Evolutionary conservation across 2,797 vertebrate species (phyloP), one percentile per base, ranked within the genome.

Genomic region (Phaenicophaeus curvirostris): DNA sequence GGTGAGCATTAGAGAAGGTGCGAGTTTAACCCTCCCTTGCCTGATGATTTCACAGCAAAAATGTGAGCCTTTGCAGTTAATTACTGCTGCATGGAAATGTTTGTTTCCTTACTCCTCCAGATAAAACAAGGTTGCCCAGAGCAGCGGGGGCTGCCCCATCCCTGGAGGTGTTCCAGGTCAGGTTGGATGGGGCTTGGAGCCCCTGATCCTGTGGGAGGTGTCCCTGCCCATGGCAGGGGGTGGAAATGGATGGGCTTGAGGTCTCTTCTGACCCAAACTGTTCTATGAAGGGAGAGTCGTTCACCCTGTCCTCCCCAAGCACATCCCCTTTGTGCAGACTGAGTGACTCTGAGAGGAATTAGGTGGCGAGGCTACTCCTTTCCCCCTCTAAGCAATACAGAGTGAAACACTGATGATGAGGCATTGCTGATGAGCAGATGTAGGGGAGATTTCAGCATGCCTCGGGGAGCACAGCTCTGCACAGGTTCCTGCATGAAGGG

Each of bases 1-100:
- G 95, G 93, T 94, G 42, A 88, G 80, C 51, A n/a, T 75, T 89
- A 46, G 72, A 87, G 75, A 83, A 92, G 61, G 54, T 94, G 31
- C 80, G 68, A 89, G 33, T 67, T 95, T 96, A 95, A 96, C 79
- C 74, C 91, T 89, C 48, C 30, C 30, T n/a, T 73, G 67, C 87
- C 53, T 42, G 50, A 79, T 75, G 1, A 0, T 61, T 94, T 79
- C 44, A 69, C 33, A 69, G 73, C 46, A 51, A 92, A 89, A 87
- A 87, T 37, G 31, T 51, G 63, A 94, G 46, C n/a, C 23, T 91
- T 80, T 89, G 78, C 59, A 42, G 87, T 61, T 50, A 77, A 4
- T 48, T 73, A 19, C 15, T 46, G 50, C 61, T 57, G 33, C 46
- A 24, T 9, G 27, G 68, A 46, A 3, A 2, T 8, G 5, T 44